These are phyloP conservation scores for Lepus timidus DNA, from an alignment of 2,113 vertebrate genomes.

Conservation along the genomic window DNA sequence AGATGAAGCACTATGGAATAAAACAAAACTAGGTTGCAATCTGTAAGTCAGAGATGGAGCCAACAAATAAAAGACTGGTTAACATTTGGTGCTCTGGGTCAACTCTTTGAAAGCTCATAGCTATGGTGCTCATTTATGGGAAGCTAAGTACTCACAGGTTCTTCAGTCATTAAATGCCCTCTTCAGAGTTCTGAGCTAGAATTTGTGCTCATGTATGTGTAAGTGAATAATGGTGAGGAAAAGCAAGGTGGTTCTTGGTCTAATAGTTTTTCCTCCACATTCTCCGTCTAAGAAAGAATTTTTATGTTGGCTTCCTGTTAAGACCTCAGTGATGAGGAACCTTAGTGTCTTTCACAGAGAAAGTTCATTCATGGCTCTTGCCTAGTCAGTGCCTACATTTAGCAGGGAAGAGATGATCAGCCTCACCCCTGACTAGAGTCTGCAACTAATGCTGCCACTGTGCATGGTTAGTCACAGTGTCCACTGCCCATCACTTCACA, in stretches of 20 bases:
- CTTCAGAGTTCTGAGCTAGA: neutral
- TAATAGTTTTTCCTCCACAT: neutral
- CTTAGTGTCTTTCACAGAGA: neutral
- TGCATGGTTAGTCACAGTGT: rapidly evolving
- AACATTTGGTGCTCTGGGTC: neutral
- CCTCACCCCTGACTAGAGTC: neutral
- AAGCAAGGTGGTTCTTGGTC: neutral
- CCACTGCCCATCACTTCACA: neutral
- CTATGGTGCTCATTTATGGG: neutral
- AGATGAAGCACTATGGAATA: neutral
- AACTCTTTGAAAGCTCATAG: neutral
- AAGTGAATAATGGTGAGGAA: neutral
- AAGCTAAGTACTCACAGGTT: neutral
- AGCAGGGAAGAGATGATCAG: neutral
- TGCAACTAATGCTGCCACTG: neutral
- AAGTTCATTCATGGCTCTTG: neutral
- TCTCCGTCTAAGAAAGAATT: neutral
- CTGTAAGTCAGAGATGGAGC: neutral
- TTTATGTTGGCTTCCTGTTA: neutral
- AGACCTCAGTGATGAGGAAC: neutral
- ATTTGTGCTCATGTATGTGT: neutral
- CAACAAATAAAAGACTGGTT: neutral
- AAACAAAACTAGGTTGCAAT: neutral
- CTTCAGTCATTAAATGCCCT: neutral
- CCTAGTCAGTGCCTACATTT: neutral